Evolutionary conservation across 2,888 invertebrate species (phyloP), one percentile per base, ranked within the genome.

Genomic region (Tricholauxania praeusta): DNA sequence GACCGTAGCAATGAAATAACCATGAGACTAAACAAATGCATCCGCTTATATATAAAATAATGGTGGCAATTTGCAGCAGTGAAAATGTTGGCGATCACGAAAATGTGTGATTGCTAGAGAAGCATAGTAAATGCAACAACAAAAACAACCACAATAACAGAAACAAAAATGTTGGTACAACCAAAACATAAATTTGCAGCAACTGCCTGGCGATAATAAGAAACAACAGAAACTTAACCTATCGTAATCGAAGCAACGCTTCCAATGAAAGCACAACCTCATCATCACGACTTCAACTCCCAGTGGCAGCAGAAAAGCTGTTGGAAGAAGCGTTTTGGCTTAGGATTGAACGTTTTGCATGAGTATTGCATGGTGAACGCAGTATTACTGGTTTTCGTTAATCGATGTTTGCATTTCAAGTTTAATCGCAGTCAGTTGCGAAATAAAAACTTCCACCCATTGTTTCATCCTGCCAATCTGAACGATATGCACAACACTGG

Each of bases 31-130:
- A 67, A 55, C 75, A 74, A 65, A 72, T 76, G 73, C 71, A 74
- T 71, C 60, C 75, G 79, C 68, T 82, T 82, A 82, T 82, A 82
- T 82, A 82, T 80, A 68, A 75, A 78, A 79, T 67, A 74, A 73
- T n/a, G 17, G n/a, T 14, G 66, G 52, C 32, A 47, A 57, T 22
- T 59, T 52, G 32, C 39, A 15, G 49, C 55, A 53, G 17, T 39
- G 63, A 63, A 63, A 49, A 49, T 60, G 12, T 53, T 15, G 22
- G 39, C 39, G 14, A 14, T 69, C 7, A 55, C 48, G 55, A 71
- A 71, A 53, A 48, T 22, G 55, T 15, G 48, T 51, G 51, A 22
- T 32, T 22, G 59, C n/a, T 17, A 28, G 55, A 55, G 32, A 55
- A 55, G 28, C 53, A 66, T 19, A 28, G 4, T 28, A 53, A 53